Base-by-base conservation (phyloP, 1,140 invertebrate species). In the Drosophila lini region DNA sequence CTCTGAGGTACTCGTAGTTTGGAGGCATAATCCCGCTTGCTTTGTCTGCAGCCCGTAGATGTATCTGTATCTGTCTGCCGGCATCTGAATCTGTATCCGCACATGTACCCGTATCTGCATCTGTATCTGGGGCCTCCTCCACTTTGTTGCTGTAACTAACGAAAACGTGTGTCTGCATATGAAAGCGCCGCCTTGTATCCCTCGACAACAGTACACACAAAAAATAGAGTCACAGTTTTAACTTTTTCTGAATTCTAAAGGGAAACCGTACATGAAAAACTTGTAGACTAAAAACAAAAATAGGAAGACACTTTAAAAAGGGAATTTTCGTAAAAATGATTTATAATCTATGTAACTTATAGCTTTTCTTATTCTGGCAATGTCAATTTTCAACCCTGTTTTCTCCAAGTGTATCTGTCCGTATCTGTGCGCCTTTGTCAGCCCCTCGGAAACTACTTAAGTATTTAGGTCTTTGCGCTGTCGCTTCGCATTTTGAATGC, bases 401-500 rank as follows among this genome's bases (percentile, higher is more conserved):
- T 53, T 36, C 15, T 15, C 19, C 11, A n/a, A 38, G 52, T 59
- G 45, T 45, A 34, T 65, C 22, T 56, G 38, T 50, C 13, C 13
- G 25, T 48, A 31, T 61, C 68, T 60, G 42, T 47, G 64, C 69
- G 77, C 62, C 52, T 67, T 69, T 84, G 83, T 60, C 70, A 83
- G 76, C 80, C 83, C 81, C 83, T 86, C 61, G 68, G 80, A 89
- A 89, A 89, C 84, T 89, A 89, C 84, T 89, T 89, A 89, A 89
- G 84, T 89, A 89, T 89, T 89, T 89, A 89, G 84, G 84, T 89
- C 84, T 86, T 78, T 89, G 84, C 70, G 83, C 80, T 81, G 84
- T 89, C 74, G 84, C 80, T 80, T 89, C 80, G 80, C 84, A 84
- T 84, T 89, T 89, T 81, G 84, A 89, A 89, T 89, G 84, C 84